Base-by-base conservation (phyloP, 2,797 vertebrate species). In the Delichon dasypus region DNA sequence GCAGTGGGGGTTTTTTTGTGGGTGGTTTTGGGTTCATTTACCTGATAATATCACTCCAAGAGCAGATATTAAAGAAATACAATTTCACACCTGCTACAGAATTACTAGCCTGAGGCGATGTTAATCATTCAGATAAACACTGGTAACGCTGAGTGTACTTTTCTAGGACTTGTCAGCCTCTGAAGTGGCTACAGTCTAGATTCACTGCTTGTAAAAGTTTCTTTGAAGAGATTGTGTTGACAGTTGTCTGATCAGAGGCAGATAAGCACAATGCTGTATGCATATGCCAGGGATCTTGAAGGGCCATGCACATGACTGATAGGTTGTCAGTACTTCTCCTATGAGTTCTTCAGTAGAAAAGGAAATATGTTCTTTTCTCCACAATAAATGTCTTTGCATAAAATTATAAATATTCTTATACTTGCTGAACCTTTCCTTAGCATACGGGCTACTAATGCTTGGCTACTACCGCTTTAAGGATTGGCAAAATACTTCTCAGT, bases 171-270 rank as follows among this genome's bases (percentile, higher is more conserved):
- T 94, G 38, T 61, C 84, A 68, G 60, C 20, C 51, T 92, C 82
- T 91, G 67, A 94, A 93, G 84, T 71, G 86, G 47, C 64, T 89
- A 38, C 67, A 67, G 3, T 22, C 30, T 64, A 53, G 44, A 34
- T 45, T 47, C 17, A 2, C 47, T 79, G 40, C 47, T 70, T 47
- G 45, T 53, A 7, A 16, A 53, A 61, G n/a, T 85, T 92, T 70
- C 34, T 73, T 89, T 89, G 51, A 47, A 29, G 78, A 71, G 50
- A 20, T 25, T 68, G 67, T 84, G 79, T 89, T 89, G 73, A 79
- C 89, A 86, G 75, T 89, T 93, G 50, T 93, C 80, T 85, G 38
- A 92, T 94, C 66, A 84, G 64, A 58, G 44, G 26, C 71, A 70
- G 64, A 81, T 66, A 42, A 74, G 22, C 60, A 45, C 38, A 50